Conservation (phyloP, 2,888 invertebrate genomes). For the Drosophila heteroneura region DNA sequence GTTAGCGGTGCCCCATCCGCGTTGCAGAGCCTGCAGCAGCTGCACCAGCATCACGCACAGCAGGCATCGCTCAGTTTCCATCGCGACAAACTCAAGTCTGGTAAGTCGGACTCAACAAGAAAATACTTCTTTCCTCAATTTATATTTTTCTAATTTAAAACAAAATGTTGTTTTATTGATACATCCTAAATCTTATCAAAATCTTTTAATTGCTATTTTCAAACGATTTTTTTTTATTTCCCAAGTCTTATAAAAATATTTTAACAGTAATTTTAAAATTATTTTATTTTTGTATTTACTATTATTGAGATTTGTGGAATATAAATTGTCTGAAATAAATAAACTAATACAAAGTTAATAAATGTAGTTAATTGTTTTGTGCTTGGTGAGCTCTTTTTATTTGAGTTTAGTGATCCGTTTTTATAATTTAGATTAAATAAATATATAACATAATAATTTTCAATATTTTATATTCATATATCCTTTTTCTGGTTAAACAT, state of each 20-base stretch:
- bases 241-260: not conserved
- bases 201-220: not conserved
- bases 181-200: not conserved
- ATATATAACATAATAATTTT: not conserved
- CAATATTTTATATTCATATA: not conserved
- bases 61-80: slow-evolving; percentile 80
- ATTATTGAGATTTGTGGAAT: not conserved
- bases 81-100: slow-evolving; percentile 83
- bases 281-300: not conserved
- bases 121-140: not conserved
- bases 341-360: not conserved
- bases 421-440: not conserved
- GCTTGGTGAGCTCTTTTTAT: not conserved
- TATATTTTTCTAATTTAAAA: not conserved
- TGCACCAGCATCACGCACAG: slow-evolving; percentile 85
- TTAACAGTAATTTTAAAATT: not conserved
- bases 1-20: slow-evolving; percentile 82
- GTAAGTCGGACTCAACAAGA: slow-evolving; percentile 44
- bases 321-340: not conserved
- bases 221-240: not conserved
- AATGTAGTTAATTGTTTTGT: not conserved
- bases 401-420: not conserved
- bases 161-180: not conserved
- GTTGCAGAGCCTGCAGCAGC: slow-evolving; percentile 84
- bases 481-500: accelerated